Conservation (phyloP, 1,140 invertebrate species). For the Atta texana region DNA sequence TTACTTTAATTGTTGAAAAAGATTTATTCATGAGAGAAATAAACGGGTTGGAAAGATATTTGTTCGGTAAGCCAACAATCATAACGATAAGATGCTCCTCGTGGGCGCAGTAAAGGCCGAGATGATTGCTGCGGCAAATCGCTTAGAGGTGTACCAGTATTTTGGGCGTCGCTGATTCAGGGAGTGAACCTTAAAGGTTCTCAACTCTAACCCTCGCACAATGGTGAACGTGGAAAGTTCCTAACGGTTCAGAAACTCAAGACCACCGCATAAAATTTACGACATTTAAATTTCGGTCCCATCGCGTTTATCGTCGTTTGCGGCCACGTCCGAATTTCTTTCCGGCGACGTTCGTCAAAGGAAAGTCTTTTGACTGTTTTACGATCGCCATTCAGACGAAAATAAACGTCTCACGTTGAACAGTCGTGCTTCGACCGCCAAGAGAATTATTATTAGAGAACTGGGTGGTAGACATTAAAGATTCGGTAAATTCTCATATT, state of each 20-base stretch:
- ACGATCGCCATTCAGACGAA: slow-evolving; percentile 34
- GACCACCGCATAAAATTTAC: slow-evolving; percentile 75
- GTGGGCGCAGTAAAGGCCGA: neutral
- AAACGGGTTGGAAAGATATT: slow-evolving; percentile 6
- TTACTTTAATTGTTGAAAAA: neutral
- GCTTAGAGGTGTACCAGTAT: slow-evolving; percentile 3
- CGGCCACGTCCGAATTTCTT: slow-evolving; percentile 63
- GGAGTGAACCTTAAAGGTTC: slow-evolving; percentile 42
- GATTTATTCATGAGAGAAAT: neutral
- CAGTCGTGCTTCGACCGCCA: neutral
- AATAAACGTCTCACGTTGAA: slow-evolving; percentile 41
- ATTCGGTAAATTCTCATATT: neutral
- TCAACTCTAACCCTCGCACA: slow-evolving; percentile 29
- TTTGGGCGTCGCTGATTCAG: slow-evolving; percentile 20
- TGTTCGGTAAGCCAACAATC: neutral
- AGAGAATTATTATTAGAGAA: slow-evolving; percentile 27
- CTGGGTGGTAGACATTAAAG: neutral
- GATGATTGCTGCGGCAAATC: slow-evolving; percentile 30
- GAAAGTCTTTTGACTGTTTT: slow-evolving; percentile 43
- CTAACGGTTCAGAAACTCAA: slow-evolving; percentile 17
- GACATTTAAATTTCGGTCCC: slow-evolving; percentile 75
- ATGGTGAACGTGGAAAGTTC: slow-evolving; percentile 50
- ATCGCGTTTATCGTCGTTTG: slow-evolving; percentile 70
- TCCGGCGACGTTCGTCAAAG: slow-evolving; percentile 68
- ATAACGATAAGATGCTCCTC: slow-evolving; percentile 38